Conservation (phyloP, 1,140 invertebrate genomes). For the Melitaea cinxia region DNA sequence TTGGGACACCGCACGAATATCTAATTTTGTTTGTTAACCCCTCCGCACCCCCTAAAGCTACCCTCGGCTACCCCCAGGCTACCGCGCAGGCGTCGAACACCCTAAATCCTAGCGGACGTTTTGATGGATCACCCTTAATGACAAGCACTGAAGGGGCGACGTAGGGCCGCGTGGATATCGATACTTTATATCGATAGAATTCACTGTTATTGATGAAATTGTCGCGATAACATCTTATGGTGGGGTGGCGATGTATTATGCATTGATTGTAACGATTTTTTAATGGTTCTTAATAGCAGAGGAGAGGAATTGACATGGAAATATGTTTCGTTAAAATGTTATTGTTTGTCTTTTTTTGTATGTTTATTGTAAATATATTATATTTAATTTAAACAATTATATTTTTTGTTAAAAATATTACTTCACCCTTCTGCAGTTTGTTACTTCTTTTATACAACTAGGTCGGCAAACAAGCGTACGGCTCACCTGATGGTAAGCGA, state of each 20-base stretch:
- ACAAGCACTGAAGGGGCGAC: constrained; percentile 71
- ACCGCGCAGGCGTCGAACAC: constrained; percentile 68
- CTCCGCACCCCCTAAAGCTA: constrained; percentile 25
- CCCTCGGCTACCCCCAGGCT: constrained; percentile 39
- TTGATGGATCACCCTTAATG: constrained; percentile 82
- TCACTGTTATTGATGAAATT: constrained; percentile 39
- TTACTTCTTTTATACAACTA: too few species aligned
- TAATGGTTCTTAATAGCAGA: background rate
- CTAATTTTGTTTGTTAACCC: constrained; percentile 77
- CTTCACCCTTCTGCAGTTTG: too few species aligned
- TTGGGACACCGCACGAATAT: constrained; percentile 78
- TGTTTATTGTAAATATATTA: too few species aligned
- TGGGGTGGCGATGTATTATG: background rate
- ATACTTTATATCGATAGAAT: constrained; percentile 51
- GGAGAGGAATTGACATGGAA: background rate
- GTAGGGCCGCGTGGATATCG: constrained; percentile 48
- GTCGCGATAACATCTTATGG: constrained; percentile 52
- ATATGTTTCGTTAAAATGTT: background rate
- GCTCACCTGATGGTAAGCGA: too few species aligned
- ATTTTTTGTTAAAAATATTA: too few species aligned
- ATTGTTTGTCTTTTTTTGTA: too few species aligned
- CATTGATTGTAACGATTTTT: background rate
- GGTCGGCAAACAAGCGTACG: too few species aligned
- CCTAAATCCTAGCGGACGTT: constrained; percentile 78
- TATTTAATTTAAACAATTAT: too few species aligned